Evolutionary conservation across 2,797 vertebrate genomes (phyloP), one percentile per base, ranked within the genome.

Genomic region (Enteromius fasciolatus): DNA sequence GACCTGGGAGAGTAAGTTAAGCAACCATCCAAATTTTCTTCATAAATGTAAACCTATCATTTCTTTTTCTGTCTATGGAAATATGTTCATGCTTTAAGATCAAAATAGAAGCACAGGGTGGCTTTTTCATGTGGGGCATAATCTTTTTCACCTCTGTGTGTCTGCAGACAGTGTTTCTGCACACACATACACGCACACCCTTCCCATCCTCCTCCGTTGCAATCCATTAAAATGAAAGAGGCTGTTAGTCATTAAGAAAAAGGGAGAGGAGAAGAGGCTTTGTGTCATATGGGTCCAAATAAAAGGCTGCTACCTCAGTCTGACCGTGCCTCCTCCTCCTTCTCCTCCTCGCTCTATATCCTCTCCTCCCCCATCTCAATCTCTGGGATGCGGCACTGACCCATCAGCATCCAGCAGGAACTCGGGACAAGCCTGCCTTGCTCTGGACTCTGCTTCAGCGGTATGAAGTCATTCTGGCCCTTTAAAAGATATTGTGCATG

Each of bases 251-350:
- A 84, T 84, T 88, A 86, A 75, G 82, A 90, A 78, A 80, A 57
- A 64, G 66, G 50, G 67, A 74, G 77, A 76, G 76, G 52, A 73
- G 83, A 61, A 61, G 63, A 79, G 74, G 88, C 86, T 89, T 86
- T 89, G 87, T 86, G 76, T 82, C 82, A 85, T 83, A 77, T 80
- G 76, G 68, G 52, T 73, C 85, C 87, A 85, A 84, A 89, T 86
- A 82, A 87, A 82, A 80, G 79, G 76, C 80, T 79, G 48, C 46
- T 76, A 74, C 77, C 44, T 82, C 67, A 79, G 44, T 78, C 31
- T 41, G 70, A 66, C 74, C 31, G 68, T 68, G 44, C 68, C 73
- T 50, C 69, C 59, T 73, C 66, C 74, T 70, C 54, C 23, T 78
- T 48, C 70, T 10, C 54, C 25, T 78, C 72, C 70, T 10, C 52